Base-by-base conservation (phyloP, 2,888 invertebrate genomes). In the Parnassius orleans region DNA sequence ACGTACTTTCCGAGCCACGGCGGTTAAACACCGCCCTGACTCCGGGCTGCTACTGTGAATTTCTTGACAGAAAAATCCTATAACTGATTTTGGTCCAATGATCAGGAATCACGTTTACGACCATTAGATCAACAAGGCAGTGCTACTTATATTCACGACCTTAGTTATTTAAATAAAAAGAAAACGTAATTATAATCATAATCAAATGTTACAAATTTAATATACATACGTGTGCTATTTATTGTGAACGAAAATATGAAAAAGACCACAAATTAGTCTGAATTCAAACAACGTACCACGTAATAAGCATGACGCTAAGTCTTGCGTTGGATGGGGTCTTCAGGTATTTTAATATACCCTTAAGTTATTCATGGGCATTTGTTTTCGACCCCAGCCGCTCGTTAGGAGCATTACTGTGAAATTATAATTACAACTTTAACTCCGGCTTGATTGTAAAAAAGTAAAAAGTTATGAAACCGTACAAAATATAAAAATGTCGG, bases 401-500 rank as follows among this genome's bases (percentile, higher is more conserved):
- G 61, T 71, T 70, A 65, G 54, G 64, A 67, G 69, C 69, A 71
- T 65, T 66, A 74, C 71, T 81, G 80, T 79, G 68, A 77, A 78
- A 84, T 84, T 79, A 75, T 78, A 76, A 84, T 78, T 76, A 76
- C 60, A 48, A n/a, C 55, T 53, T 53, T 57, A 50, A 48, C 51
- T 52, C 9, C 11, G 43, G 9, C n/a, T 33, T 10, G 48, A 41
- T 50, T 51, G 48, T 57, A 55, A 63, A 59, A 63, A 50, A 46
- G 53, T 24, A 14, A 33, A 46, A 58, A 33, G 33, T 33, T 44
- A 53, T 51, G 24, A 46, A 33, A 44, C 42, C 15, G 46, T 42
- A 15, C 9, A 42, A 46, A 15, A 15, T 11, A 14, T 61, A 53
- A 53, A 53, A 42, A 42, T 42, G 15, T 55, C n/a, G 11, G 46